Conservation (phyloP, 2,888 invertebrate genomes). For the Ectropis crepuscularia region DNA sequence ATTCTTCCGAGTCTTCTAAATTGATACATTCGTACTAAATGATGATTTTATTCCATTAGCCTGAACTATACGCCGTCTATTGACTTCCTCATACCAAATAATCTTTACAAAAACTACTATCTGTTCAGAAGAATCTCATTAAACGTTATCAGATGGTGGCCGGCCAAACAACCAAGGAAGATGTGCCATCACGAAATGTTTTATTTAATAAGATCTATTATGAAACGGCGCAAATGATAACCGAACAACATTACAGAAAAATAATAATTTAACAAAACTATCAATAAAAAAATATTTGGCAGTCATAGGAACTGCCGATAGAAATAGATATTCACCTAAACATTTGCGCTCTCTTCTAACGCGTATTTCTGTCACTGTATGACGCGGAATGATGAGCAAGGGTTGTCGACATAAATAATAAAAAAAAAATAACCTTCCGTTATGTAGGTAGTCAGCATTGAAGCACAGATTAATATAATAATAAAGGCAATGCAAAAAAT, state of each 20-base stretch:
- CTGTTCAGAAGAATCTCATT: slow-evolving; percentile 18
- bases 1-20: too few species aligned
- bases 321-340: too few species aligned
- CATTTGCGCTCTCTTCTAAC: too few species aligned
- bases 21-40: too few species aligned
- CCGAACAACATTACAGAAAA: neutral
- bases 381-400: too few species aligned
- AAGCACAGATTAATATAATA: too few species aligned
- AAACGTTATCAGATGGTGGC: slow-evolving; percentile 20
- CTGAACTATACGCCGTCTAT: slow-evolving; percentile 4
- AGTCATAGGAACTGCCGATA: too few species aligned
- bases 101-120: slow-evolving; percentile 24
- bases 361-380: too few species aligned
- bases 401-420: too few species aligned
- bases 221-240: slow-evolving; percentile 9
- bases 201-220: slow-evolving; percentile 15
- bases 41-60: slow-evolving; percentile 10
- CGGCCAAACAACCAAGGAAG: slow-evolving; percentile 14
- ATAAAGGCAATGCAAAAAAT: too few species aligned
- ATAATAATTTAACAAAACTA: neutral
- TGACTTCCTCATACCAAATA: slow-evolving; percentile 22
- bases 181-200: slow-evolving; percentile 23
- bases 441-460: too few species aligned
- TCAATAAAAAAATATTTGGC: neutral
- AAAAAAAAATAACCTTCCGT: too few species aligned